Percentiles rank a stretch among this genome's conserved stretches.
Evolutionary conservation across 2,797 vertebrate genomes (phyloP).

Genomic region (Iguana delicatissima): DNA sequence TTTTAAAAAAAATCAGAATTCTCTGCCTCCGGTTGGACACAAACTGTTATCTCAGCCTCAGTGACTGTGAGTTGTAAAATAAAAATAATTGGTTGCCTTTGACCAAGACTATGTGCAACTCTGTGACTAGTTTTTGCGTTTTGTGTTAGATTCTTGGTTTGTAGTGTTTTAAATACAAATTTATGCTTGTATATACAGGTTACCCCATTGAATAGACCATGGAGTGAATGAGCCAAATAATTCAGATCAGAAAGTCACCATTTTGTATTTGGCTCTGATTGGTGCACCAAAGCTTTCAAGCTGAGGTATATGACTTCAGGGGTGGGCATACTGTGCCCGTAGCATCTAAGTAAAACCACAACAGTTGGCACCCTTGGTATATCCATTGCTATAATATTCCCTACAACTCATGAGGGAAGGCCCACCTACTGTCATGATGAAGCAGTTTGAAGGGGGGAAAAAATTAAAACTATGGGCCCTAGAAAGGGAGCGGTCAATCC

Average conservation of each 20-base stretch:
- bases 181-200: not conserved
- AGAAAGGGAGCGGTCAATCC: no score
- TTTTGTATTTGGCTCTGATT: not conserved
- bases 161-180: not conserved
- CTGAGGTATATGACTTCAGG: no score
- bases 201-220: not conserved
- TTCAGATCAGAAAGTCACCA: not conserved
- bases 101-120: no score
- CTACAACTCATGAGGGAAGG: no score
- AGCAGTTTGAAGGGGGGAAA: no score
- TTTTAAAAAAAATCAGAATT: not conserved
- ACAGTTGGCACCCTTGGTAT: no score
- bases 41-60: not conserved
- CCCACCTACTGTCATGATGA: no score
- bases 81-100: not conserved
- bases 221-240: not conserved
- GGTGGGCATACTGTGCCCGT: no score
- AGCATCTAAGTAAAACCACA: no score
- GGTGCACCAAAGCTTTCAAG: not conserved
- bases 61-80: not conserved
- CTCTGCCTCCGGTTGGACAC: not conserved
- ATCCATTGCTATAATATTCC: no score
- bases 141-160: not conserved
- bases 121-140: not conserved
- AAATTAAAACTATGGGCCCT: no score